These are phyloP conservation scores for Morinoia aosen DNA, from an alignment of 2,888 invertebrate species.

Conservation along the genomic window DNA sequence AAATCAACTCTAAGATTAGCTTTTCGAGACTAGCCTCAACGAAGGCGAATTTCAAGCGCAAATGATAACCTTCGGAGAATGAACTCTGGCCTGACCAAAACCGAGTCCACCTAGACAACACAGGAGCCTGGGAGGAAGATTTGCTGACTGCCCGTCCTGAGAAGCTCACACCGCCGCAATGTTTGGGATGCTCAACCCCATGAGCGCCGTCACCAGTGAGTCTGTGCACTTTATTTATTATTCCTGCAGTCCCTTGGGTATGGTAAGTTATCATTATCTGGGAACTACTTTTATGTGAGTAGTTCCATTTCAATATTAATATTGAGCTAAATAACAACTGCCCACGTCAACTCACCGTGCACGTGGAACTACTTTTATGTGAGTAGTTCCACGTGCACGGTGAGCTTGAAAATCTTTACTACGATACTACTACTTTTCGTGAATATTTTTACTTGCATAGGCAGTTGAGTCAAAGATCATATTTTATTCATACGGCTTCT, in stretches of 20 bases:
- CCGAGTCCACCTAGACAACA: not conserved
- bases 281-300: not conserved
- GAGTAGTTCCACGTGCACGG: not conserved
- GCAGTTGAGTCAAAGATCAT: no score
- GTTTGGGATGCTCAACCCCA: slow-evolving; percentile 68
- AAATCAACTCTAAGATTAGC: not conserved
- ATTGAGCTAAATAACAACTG: no score
- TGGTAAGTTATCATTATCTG: not conserved
- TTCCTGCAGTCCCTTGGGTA: not conserved
- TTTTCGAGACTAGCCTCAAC: not conserved
- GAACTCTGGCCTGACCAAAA: not conserved
- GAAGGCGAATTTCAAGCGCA: not conserved
- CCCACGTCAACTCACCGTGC: no score
- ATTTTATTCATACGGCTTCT: no score
- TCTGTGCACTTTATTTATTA: not conserved
- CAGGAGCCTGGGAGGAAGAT: not conserved
- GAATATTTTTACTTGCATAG: no score
- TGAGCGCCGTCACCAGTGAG: slow-evolving; percentile 68
- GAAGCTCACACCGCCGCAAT: slow-evolving; percentile 56
- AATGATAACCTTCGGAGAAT: not conserved
- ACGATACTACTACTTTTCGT: no score
- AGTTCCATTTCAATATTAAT: no score
- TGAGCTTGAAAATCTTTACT: not conserved
- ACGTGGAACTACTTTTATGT: not conserved
- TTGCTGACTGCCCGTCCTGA: not conserved